Evolutionary conservation across 2,888 invertebrate genomes (phyloP).

Genomic region (Platynereis dumerilii): DNA sequence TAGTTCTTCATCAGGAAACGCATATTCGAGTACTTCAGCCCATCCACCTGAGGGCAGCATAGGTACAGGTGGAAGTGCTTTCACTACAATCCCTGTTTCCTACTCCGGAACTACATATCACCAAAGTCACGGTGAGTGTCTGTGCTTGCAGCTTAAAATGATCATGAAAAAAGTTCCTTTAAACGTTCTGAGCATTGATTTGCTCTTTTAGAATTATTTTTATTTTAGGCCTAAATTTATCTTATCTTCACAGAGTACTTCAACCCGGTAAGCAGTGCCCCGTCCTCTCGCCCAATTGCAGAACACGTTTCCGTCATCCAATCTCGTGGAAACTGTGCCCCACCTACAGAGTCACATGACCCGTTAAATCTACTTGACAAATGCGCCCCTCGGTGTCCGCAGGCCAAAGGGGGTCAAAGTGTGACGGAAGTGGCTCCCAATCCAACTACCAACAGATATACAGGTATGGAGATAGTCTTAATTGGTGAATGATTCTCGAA

Average conservation of each 20-base stretch:
- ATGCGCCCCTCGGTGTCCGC: background rate
- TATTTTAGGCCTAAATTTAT: no score
- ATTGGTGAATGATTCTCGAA: no score
- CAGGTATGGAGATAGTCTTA: no score
- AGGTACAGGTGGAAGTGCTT: no score
- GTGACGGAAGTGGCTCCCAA: no score
- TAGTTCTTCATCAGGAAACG: background rate
- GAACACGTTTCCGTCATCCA: slow-evolving; percentile 58
- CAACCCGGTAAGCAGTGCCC: background rate
- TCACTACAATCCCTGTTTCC: slow-evolving; percentile 36
- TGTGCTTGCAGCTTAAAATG: slow-evolving; percentile 1
- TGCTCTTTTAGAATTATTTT: no score
- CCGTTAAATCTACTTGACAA: slow-evolving; percentile 5
- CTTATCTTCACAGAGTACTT: slow-evolving; percentile 4
- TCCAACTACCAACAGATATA: no score
- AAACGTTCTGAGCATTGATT: no score
- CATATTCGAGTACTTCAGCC: no score
- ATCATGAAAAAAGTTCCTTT: no score
- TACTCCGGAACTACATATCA: slow-evolving; percentile 35
- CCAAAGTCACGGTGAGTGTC: slow-evolving; percentile 23
- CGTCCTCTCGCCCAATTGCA: slow-evolving; percentile 40
- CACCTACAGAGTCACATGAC: background rate
- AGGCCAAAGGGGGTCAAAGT: background rate
- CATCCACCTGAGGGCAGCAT: no score
- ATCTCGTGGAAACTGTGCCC: slow-evolving; percentile 31